Percentiles rank a stretch among this genome's conserved stretches.
phyloP scores from a whole-genome alignment of 2,888 invertebrate species.

The Orthosia cruda region DNA sequence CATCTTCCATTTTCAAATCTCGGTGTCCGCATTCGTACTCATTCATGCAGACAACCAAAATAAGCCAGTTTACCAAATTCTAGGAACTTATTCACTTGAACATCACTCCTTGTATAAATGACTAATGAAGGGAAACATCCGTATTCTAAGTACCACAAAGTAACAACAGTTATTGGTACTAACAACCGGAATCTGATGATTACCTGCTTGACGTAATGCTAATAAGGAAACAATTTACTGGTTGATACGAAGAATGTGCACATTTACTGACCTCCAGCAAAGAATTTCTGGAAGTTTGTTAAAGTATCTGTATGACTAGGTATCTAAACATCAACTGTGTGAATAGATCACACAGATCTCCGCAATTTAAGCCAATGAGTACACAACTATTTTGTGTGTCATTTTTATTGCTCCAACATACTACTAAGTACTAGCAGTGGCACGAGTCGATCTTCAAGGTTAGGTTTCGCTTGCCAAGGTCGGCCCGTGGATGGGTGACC shows the following conservation, averaged over 20 bases:
- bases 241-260: constrained; percentile 31
- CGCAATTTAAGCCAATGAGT: too few species aligned
- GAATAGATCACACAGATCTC: neutral
- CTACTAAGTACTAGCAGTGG: too few species aligned
- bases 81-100: constrained; percentile 45
- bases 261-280: constrained; percentile 24
- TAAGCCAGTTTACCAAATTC: neutral
- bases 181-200: constrained; percentile 50
- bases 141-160: neutral
- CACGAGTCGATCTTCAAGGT: too few species aligned
- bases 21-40: too few species aligned
- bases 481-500: too few species aligned
- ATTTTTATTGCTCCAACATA: too few species aligned
- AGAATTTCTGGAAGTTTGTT: constrained; percentile 20
- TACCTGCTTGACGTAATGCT: constrained; percentile 37
- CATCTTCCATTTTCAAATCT: too few species aligned
- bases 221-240: constrained; percentile 54
- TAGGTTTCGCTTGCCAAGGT: too few species aligned
- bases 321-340: neutral
- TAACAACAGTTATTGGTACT: neutral
- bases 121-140: constrained; percentile 51
- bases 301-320: neutral
- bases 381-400: too few species aligned
- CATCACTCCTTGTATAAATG: constrained; percentile 27
- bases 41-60: neutral